A percentile compares a stretch with the other conserved stretches of the same genome.
These are phyloP conservation scores for Erythrolamprus reginae DNA, from an alignment of 2,113 vertebrate species.

Conservation along the genomic window DNA sequence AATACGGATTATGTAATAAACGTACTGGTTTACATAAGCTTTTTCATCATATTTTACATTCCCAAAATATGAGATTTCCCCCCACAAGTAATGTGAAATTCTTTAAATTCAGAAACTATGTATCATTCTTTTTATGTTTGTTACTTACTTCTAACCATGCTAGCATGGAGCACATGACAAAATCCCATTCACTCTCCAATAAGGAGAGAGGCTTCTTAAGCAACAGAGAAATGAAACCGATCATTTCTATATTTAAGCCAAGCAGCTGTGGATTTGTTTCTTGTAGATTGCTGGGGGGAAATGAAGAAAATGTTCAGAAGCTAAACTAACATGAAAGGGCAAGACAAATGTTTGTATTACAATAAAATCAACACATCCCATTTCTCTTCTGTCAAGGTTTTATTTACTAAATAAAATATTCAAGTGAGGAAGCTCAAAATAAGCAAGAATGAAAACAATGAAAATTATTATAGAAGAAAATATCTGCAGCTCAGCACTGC, in stretches of 20 bases:
- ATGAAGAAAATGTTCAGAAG: conserved; percentile 3
- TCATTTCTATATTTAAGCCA: conserved; percentile 85
- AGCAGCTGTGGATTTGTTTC: conserved; percentile 71
- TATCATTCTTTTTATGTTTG: neutral
- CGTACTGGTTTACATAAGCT: neutral
- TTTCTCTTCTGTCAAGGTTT: neutral
- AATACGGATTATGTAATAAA: neutral
- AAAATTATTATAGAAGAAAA: neutral
- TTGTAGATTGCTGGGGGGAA: conserved; percentile 78
- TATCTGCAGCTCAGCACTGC: neutral
- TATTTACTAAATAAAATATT: neutral
- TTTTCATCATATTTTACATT: neutral
- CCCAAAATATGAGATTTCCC: conserved; percentile 28
- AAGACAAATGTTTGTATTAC: neutral
- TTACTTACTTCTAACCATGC: conserved; percentile 88
- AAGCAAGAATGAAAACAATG: neutral
- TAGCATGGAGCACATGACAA: conserved; percentile 91
- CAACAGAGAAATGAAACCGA: conserved; percentile 82
- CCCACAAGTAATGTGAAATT: conserved; percentile 14
- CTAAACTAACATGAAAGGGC: neutral
- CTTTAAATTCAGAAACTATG: neutral
- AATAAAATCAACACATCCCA: neutral
- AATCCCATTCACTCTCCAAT: conserved; percentile 85
- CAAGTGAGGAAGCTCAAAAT: neutral
- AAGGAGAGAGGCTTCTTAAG: conserved; percentile 71